Conservation (phyloP, 2,113 vertebrate species). For the Callopanchax toddi region DNA sequence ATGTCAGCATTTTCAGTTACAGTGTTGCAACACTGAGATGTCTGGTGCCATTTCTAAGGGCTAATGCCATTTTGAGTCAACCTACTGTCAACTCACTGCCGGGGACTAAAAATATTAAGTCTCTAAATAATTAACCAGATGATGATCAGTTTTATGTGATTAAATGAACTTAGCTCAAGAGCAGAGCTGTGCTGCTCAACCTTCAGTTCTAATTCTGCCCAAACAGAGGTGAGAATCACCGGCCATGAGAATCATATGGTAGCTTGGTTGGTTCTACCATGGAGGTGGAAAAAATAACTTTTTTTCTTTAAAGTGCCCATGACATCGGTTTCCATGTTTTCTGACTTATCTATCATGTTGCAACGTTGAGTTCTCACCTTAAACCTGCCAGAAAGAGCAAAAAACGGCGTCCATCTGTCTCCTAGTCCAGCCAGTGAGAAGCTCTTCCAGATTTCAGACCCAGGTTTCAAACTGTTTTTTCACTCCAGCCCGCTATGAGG, state of each 20-base stretch:
- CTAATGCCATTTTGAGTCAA: conserved; percentile 13
- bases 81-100: conserved; percentile 3
- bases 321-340: too few species aligned
- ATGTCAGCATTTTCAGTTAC: conserved; percentile 4
- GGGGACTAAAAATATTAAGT: conserved; percentile 24
- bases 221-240: conserved; percentile 4
- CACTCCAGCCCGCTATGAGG: too few species aligned
- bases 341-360: too few species aligned
- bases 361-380: too few species aligned
- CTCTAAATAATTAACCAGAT: conserved; percentile 22
- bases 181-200: neutral
- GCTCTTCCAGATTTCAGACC: too few species aligned
- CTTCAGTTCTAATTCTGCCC: neutral
- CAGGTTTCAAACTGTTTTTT: too few species aligned
- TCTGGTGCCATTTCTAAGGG: neutral
- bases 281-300: neutral
- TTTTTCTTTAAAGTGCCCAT: too few species aligned
- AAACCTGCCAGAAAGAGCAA: too few species aligned
- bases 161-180: neutral
- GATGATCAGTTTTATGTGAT: neutral
- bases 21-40: neutral
- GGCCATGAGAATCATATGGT: neutral
- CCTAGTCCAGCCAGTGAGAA: too few species aligned
- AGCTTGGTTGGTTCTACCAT: conserved; percentile 2
- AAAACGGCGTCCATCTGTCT: too few species aligned